phyloP scores from a whole-genome alignment of 2,888 invertebrate genomes.

The Hirudinaria manillensis region DNA sequence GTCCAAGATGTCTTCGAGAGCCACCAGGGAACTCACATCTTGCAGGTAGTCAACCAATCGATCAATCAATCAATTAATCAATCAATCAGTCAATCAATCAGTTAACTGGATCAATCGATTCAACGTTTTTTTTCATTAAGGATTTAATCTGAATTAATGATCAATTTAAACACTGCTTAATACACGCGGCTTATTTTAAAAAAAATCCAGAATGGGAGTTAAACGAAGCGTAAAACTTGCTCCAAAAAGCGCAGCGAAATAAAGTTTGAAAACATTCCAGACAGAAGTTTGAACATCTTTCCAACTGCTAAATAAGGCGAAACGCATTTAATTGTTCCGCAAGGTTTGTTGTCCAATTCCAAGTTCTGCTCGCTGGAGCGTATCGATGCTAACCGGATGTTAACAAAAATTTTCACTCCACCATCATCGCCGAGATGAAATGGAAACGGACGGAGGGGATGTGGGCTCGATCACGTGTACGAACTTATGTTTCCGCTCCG shows the following conservation, averaged over 20 bases:
- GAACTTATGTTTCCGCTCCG: no score
- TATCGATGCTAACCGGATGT: conserved; percentile 5
- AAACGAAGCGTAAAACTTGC: no score
- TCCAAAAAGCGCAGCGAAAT: background rate
- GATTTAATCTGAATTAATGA: no score
- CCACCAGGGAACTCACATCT: conserved; percentile 92
- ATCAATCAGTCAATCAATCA: background rate
- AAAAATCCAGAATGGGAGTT: no score
- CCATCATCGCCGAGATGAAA: conserved; percentile 4
- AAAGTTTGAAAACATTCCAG: background rate
- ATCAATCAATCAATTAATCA: conserved; percentile 53
- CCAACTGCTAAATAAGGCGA: conserved; percentile 23
- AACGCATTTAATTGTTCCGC: conserved; percentile 31
- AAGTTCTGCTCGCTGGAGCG: conserved; percentile 16
- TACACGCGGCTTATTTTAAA: no score
- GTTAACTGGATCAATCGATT: background rate
- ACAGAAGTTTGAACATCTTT: no score
- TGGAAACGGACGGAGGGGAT: background rate
- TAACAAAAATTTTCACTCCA: conserved; percentile 12
- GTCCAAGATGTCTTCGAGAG: conserved; percentile 78
- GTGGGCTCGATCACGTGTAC: conserved; percentile 10
- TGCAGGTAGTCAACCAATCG: conserved; percentile 66
- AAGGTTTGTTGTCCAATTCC: background rate
- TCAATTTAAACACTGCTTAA: no score
- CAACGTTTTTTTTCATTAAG: no score